Base-by-base conservation (phyloP, 2,888 invertebrate species). In the Tupiocoris notatus region DNA sequence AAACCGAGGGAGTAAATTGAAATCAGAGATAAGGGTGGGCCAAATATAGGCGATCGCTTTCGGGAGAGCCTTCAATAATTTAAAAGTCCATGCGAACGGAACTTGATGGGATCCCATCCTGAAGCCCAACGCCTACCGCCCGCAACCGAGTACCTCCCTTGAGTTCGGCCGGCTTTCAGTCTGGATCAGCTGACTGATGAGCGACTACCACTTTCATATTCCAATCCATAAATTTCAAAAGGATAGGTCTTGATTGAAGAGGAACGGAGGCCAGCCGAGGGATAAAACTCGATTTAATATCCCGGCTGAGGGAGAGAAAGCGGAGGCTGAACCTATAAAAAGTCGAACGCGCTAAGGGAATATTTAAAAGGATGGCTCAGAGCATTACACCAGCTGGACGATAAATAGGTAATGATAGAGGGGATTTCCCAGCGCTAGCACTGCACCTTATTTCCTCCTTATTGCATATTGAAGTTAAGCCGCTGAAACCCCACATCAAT, bases 271-370 rank as follows among this genome's bases (percentile, higher is more conserved):
- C 39, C 39, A 39, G 39, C 39, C 39, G 39, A 39, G 21, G 54
- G 67, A 59, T 70, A 70, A 70, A 70, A 58, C 70, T 70, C 59
- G 22, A 70, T 70, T 70, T 70, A 70, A 70, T 70, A 59, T 24
- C 23, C 39, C 23, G 18, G 17, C 16, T 7, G 3, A 12, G n/a
- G n/a, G n/a, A n/a, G 70, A 59, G 12, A 24, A 59, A 25, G 59
- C 22, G n/a, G 57, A 23, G 12, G 39, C 39, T 12, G 6, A 39
- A 39, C 39, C 54, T 59, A 70, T 70, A 70, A 70, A 70, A 70
- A 24, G 57, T 57, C 54, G 59, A 59, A 24, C 17, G 25, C 70
- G 7, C 18, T 39, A 39, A 16, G 6, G 59, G 70, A 70, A 59
- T 70, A 59, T 70, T 70, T 59, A 18, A 70, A 70, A 24, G 23